Conservation (phyloP, 2,888 invertebrate genomes). For the Empis stercorea region DNA sequence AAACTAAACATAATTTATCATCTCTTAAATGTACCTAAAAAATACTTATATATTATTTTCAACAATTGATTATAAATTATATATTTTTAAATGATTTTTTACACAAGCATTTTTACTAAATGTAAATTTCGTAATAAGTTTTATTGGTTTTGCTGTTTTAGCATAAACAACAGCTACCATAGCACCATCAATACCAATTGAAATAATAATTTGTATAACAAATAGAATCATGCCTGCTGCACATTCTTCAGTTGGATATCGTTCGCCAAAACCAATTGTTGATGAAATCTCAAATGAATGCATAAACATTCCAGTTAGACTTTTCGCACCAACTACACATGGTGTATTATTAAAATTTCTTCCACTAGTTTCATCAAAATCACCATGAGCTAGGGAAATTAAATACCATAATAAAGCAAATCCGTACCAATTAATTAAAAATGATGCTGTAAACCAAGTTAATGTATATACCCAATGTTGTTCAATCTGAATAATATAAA, state of each 20-base stretch:
- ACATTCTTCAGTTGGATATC: conserved; percentile 72
- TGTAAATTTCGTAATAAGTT: conserved; percentile 60
- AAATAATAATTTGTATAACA: conserved; percentile 65
- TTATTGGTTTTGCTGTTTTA: conserved; percentile 65
- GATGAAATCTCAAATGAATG: conserved; percentile 81
- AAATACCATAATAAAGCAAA: conserved; percentile 72
- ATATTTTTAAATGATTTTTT: conserved; percentile 18
- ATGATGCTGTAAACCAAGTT: conserved; percentile 70
- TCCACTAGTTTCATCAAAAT: conserved; percentile 43
- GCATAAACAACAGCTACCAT: conserved; percentile 57
- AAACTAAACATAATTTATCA: conserved; percentile 62
- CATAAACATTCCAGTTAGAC: conserved; percentile 54
- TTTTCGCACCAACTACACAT: conserved; percentile 46
- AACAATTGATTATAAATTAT: neutral
- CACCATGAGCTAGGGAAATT: conserved; percentile 61
- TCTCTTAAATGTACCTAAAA: conserved; percentile 63
- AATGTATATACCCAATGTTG: conserved; percentile 85
- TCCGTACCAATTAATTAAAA: conserved; percentile 66
- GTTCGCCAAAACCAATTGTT: conserved; percentile 71
- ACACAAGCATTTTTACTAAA: conserved; percentile 66
- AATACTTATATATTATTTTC: no score
- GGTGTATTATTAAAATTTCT: conserved; percentile 35
- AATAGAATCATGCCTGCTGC: conserved; percentile 72
- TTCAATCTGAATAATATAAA: conserved; percentile 38
- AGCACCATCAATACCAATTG: conserved; percentile 43